Conservation (phyloP, 2,888 invertebrate genomes). For the Dolichomitus sp. region DNA sequence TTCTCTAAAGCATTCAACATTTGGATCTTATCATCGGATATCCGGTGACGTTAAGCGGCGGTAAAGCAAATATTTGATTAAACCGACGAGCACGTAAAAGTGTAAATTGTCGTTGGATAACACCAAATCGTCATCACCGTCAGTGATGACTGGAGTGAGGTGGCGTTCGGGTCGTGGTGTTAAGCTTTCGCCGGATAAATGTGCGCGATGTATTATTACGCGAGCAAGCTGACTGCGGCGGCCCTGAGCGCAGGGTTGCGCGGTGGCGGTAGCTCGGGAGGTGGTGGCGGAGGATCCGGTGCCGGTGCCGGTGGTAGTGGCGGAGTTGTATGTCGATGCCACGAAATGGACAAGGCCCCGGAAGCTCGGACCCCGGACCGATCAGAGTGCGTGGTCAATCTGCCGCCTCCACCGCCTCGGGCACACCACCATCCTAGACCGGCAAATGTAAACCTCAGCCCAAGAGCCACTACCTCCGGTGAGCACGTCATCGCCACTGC, state of each 20-base stretch:
- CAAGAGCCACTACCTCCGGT: conserved; percentile 72
- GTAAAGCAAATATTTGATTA: conserved; percentile 8
- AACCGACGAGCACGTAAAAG: conserved; percentile 40
- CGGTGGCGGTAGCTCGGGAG: conserved; percentile 86
- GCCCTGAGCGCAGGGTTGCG: conserved; percentile 88
- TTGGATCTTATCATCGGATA: not conserved
- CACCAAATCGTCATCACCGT: conserved; percentile 75
- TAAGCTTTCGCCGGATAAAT: conserved; percentile 85
- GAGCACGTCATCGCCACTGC: conserved; percentile 80
- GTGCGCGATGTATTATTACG: conserved; percentile 91
- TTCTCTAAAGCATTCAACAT: not conserved
- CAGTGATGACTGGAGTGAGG: conserved; percentile 85
- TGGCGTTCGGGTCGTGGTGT: conserved; percentile 84
- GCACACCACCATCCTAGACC: conserved; percentile 67
- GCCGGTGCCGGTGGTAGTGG: conserved; percentile 84
- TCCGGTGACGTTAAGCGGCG: not conserved
- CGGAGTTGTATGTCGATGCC: conserved; percentile 86
- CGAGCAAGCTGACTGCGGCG: conserved; percentile 90
- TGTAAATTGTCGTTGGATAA: conserved; percentile 69
- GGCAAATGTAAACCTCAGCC: conserved; percentile 63
- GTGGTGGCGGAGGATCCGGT: conserved; percentile 82
- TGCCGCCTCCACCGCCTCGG: conserved; percentile 67
- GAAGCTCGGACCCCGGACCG: conserved; percentile 67
- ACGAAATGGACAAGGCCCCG: conserved; percentile 74
- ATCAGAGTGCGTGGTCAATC: conserved; percentile 59